Base-by-base conservation (phyloP, 1,140 invertebrate species). In the Zaprionus gabonicus region DNA sequence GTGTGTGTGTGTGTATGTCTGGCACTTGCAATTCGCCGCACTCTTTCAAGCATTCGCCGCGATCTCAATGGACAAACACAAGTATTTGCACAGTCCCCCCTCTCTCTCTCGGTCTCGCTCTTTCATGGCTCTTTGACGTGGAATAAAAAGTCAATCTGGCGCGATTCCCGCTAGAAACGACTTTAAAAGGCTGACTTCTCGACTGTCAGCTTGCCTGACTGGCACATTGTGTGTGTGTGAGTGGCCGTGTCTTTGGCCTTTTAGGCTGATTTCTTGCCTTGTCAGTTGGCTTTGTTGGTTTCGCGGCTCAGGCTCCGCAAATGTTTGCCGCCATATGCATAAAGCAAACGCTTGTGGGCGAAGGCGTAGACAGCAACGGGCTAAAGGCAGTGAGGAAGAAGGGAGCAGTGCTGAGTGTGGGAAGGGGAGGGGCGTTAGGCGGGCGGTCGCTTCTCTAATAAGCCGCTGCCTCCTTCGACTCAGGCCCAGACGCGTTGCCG, bases 241-340 rank as follows among this genome's bases (percentile, higher is more conserved):
- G 20, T 60, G 31, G 12, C 28, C 20, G 17, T 60, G 58, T 60
- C 23, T 60, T 25, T 60, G 36, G 31, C 36, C 36, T 38, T 60
- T 60, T 60, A 38, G 17, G 58, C 23, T 27, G 31, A 17, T 36
- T 60, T 60, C 27, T 46, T 63, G 60, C 41, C 28, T 17, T 67
- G 36, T 31, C 65, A 56, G 51, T 71, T 27, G 63, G 62, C 60
- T 64, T 71, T 72, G 71, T 76, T 69, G 46, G 78, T 63, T 76
- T 76, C 51, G 60, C 66, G 27, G 38, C 25, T 57, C 7, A 17
- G 55, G 20, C 27, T 34, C 20, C 51, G n/a, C 20, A 59, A 62
- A 44, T 62, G 59, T 44, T 62, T 49, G 60, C 63, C 79, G 63
- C 31, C 78, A 75, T 80, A 80, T 80, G 78, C 74, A 77, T 81